Conservation (phyloP, 2,888 invertebrate species). For the Ashinkailepas kermadecensis region DNA sequence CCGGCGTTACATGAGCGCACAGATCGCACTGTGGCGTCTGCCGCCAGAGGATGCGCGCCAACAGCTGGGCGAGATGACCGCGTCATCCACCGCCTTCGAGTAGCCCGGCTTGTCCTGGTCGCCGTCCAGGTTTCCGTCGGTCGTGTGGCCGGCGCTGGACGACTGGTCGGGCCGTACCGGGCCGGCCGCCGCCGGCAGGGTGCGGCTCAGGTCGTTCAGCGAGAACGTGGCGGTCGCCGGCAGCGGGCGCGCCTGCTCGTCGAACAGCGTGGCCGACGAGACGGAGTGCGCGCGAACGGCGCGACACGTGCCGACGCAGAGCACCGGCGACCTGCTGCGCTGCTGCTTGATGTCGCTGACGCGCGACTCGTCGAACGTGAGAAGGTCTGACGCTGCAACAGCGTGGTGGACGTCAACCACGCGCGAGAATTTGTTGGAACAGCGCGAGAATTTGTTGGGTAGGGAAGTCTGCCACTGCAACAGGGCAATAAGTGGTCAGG, state of each 20-base stretch:
- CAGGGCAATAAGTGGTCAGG: background rate
- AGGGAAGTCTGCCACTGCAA: background rate
- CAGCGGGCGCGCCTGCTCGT: background rate
- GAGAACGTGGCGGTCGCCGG: background rate
- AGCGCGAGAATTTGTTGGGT: background rate
- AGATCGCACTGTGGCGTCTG: background rate
- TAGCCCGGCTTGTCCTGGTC: slow-evolving; percentile 2
- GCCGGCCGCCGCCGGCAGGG: background rate
- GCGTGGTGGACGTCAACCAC: too few species aligned
- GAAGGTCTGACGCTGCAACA: background rate
- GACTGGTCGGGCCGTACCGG: background rate
- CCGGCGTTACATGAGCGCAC: background rate
- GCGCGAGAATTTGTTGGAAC: too few species aligned
- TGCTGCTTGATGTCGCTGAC: slow-evolving; percentile 5
- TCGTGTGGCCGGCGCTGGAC: background rate
- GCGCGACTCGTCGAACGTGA: slow-evolving; percentile 12
- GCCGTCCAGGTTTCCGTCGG: background rate
- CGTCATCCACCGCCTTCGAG: background rate
- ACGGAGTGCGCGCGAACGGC: background rate
- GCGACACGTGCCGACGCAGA: background rate
- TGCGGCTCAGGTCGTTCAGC: background rate
- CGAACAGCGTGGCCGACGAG: background rate
- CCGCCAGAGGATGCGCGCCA: background rate
- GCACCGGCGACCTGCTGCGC: background rate
- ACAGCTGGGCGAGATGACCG: background rate